Conservation (phyloP, 2,888 invertebrate species). For the Eristalis arbustorum region DNA sequence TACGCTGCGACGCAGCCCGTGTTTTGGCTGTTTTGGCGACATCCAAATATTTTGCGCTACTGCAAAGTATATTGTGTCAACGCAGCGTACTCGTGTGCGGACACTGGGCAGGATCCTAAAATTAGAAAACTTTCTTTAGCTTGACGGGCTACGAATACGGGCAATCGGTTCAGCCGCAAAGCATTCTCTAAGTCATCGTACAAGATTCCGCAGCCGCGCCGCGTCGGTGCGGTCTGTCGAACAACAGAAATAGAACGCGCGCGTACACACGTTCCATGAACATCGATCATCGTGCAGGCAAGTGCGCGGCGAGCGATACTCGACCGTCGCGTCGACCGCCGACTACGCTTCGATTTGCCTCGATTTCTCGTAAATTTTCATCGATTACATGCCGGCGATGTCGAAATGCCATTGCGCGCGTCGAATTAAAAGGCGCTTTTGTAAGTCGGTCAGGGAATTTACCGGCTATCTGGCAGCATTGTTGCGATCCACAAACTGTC, state of each 20-base stretch:
- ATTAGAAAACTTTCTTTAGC: conserved; percentile 50
- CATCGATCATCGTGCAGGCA: conserved; percentile 23
- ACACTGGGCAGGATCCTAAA: conserved; percentile 32
- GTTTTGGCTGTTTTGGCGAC: neutral
- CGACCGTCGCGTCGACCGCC: no score
- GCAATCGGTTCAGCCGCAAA: neutral
- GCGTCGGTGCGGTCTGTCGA: neutral
- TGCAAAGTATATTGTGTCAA: conserved; percentile 19
- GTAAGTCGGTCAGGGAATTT: conserved; percentile 21
- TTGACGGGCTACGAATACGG: conserved; percentile 18
- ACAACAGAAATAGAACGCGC: conserved; percentile 19
- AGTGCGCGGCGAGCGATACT: neutral
- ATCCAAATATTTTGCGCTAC: neutral
- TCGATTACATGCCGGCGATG: conserved; percentile 28
- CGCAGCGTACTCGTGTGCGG: neutral
- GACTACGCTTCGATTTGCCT: neutral
- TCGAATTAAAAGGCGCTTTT: conserved; percentile 11
- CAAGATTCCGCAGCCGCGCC: neutral
- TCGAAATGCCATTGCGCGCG: conserved; percentile 24
- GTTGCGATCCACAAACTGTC: neutral
- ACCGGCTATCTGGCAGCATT: neutral
- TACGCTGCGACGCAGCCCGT: neutral
- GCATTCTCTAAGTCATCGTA: neutral
- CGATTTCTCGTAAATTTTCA: conserved; percentile 13
- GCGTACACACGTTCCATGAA: conserved; percentile 10